Evolutionary conservation across 2,797 vertebrate species (phyloP), one percentile per base, ranked within the genome.

Genomic region (Thunnus albacares): DNA sequence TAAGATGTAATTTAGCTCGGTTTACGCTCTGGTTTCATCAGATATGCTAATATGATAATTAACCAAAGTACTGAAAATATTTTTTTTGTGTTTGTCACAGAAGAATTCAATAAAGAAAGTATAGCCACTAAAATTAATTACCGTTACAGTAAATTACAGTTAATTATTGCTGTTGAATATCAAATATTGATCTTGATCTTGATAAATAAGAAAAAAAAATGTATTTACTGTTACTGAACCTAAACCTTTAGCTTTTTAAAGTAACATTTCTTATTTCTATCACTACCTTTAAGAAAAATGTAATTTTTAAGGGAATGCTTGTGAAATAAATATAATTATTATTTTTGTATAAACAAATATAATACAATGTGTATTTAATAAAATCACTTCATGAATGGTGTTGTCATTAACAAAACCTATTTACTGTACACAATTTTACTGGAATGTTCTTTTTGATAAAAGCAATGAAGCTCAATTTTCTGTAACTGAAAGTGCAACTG

Each of bases 401-500:
- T 38, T 24, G 30, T 61, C 22, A 49, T 65, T 18, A 20, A 75
- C n/a, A 45, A n/a, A 51, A 41, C 43, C 51, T 41, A 26, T 28
- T 47, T 49, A 20, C 12, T 22, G 10, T 24, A 33, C 24, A 33
- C 26, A 51, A 9, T 52, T 52, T 18, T n/a, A 52, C 12, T 10
- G 11, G 11, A 77, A 24, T 77, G 22, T 26, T 47, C 33, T 52
- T 28, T 62, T 9, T 60, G n/a, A 63, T 38, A 11, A 38, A 64
- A 26, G 33, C 10, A 22, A 49, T 62, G 26, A 13, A 55, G n/a
- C 41, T 38, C 7, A 43, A 52, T 38, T 38, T 5, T 49, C 10
- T 74, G 17, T 13, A 49, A 59, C 22, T 67, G 22, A 79, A 68
- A 79, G 72, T 10, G 13, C 20, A 61, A 43, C 20, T 33, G 17